phyloP scores from a whole-genome alignment of 2,113 vertebrate species.

The Pao palembangensis region DNA sequence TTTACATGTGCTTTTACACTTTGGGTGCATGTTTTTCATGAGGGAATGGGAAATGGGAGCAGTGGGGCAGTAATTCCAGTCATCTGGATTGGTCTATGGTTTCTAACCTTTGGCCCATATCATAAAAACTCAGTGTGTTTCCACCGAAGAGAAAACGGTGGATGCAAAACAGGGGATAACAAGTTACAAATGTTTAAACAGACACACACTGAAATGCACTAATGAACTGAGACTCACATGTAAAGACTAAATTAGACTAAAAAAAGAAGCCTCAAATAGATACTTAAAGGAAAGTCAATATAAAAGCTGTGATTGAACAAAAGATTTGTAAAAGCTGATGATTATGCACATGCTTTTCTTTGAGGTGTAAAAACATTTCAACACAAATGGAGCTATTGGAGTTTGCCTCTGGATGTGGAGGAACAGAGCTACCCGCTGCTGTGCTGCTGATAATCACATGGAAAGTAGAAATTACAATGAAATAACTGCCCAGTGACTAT shows the following conservation, averaged over 20 bases:
- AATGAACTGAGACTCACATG: slow-evolving; percentile 35
- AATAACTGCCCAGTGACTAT: not conserved
- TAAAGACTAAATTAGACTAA: not conserved
- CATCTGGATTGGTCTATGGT: slow-evolving; percentile 37
- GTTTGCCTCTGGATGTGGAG: not conserved
- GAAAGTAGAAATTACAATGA: not conserved
- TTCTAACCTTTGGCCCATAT: slow-evolving; percentile 59
- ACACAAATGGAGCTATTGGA: not conserved
- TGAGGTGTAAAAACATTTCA: slow-evolving; percentile 7
- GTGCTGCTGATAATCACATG: too few relatives aligned
- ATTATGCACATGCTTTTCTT: not conserved
- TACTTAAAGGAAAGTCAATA: not conserved
- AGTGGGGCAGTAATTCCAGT: slow-evolving; percentile 43
- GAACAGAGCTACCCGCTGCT: too few relatives aligned
- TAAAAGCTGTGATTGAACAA: slow-evolving; percentile 6
- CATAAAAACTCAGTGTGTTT: slow-evolving; percentile 39
- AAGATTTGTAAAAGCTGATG: slow-evolving; percentile 1
- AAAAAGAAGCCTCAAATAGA: not conserved
- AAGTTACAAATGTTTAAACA: slow-evolving; percentile 53
- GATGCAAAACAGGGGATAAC: slow-evolving; percentile 43
- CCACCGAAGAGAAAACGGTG: slow-evolving; percentile 32
- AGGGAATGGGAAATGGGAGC: slow-evolving; percentile 23
- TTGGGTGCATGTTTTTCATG: not conserved
- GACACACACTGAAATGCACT: slow-evolving; percentile 25
- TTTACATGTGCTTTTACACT: slow-evolving; percentile 14